Conservation (phyloP, 1,140 invertebrate species). For the Drosophila lacertosa region DNA sequence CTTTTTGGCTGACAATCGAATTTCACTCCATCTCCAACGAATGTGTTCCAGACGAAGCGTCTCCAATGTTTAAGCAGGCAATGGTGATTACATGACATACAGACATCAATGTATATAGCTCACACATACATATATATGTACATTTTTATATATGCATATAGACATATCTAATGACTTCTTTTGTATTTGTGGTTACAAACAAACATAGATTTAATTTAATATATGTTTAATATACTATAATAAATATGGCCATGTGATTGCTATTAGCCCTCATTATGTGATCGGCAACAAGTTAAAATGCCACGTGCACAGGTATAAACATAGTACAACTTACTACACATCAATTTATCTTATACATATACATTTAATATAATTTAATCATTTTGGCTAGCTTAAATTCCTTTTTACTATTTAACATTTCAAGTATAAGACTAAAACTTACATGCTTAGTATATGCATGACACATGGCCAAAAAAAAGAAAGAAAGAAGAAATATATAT, state of each 20-base stretch:
- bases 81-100: background rate
- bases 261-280: background rate
- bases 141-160: too few relatives aligned
- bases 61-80: slow-evolving; percentile 16
- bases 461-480: background rate
- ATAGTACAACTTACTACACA: too few relatives aligned
- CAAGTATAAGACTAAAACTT: background rate
- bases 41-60: slow-evolving; percentile 24
- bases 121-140: background rate
- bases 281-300: slow-evolving; percentile 7
- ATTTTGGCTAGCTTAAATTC: too few relatives aligned
- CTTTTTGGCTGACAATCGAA: slow-evolving; percentile 22
- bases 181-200: too few relatives aligned
- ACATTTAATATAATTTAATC: too few relatives aligned
- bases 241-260: too few relatives aligned
- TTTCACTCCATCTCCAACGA: slow-evolving; percentile 13
- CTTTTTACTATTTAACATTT: too few relatives aligned
- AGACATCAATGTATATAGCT: background rate
- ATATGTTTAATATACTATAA: too few relatives aligned
- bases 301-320: background rate
- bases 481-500: background rate
- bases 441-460: background rate
- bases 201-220: background rate
- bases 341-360: too few relatives aligned
- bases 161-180: too few relatives aligned